Evolutionary conservation across 2,888 invertebrate genomes (phyloP).

Genomic region (Caenorhabditis japonica): DNA sequence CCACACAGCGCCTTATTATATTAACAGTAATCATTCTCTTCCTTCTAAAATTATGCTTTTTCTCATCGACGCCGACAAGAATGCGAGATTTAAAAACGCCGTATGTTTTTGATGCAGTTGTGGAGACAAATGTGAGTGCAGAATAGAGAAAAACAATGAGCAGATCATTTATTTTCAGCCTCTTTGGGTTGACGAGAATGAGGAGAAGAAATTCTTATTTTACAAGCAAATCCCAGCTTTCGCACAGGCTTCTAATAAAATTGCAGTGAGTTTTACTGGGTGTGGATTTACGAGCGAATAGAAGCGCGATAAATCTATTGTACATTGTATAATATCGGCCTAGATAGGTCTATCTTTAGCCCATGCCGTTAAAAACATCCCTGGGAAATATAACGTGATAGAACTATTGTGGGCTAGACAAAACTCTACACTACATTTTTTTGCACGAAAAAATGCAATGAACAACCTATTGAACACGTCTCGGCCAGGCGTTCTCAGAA

Average conservation of each 20-base stretch:
- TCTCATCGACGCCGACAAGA: neutral
- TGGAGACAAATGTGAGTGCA: slow-evolving; percentile 17
- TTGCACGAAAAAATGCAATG: too few species aligned
- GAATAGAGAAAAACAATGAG: neutral
- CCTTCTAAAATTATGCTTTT: slow-evolving; percentile 5
- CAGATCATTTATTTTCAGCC: neutral
- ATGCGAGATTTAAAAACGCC: slow-evolving; percentile 9
- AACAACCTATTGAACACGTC: too few species aligned
- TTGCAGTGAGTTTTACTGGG: slow-evolving; percentile 14
- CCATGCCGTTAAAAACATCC: too few species aligned
- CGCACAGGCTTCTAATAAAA: slow-evolving; percentile 17
- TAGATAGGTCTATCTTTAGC: too few species aligned
- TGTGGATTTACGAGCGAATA: neutral
- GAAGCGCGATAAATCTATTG: too few species aligned
- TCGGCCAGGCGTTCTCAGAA: too few species aligned
- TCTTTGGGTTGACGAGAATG: slow-evolving; percentile 26
- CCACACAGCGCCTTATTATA: slow-evolving; percentile 19
- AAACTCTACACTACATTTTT: too few species aligned
- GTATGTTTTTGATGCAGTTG: slow-evolving; percentile 23
- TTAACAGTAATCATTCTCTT: slow-evolving; percentile 1
- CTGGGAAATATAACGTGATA: too few species aligned
- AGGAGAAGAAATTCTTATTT: slow-evolving; percentile 23
- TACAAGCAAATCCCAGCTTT: slow-evolving; percentile 22
- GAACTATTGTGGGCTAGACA: too few species aligned
- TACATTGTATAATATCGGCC: too few species aligned